Conservation (phyloP, 2,888 invertebrate genomes). For the Ischnura elegans region DNA sequence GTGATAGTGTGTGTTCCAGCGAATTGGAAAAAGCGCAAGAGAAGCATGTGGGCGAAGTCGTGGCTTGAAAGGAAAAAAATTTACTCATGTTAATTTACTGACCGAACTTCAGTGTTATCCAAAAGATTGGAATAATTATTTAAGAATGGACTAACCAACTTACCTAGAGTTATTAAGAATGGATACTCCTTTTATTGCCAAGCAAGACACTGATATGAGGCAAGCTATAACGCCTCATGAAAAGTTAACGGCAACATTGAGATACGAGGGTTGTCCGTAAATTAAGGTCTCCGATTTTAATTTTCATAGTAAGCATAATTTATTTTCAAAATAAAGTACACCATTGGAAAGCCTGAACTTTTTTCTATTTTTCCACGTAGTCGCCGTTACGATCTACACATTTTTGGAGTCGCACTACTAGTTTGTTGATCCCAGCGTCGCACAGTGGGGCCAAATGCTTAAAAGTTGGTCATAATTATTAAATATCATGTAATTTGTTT, state of each 20-base stretch:
- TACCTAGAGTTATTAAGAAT: neutral
- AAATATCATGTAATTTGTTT: no score
- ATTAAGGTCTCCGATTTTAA: no score
- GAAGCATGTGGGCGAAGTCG: neutral
- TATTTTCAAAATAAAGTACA: no score
- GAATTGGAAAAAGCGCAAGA: neutral
- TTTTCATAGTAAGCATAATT: no score
- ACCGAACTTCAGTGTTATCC: neutral
- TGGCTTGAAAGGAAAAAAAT: neutral
- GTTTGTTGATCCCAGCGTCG: no score
- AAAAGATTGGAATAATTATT: conserved; percentile 1
- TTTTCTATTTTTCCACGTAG: no score
- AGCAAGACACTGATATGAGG: neutral
- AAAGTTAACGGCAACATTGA: conserved; percentile 69
- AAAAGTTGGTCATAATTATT: no score
- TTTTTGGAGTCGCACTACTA: no score
- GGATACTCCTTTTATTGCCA: neutral
- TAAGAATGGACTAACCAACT: neutral
- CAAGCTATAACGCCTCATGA: conserved; percentile 2
- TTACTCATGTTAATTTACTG: neutral
- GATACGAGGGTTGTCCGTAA: no score
- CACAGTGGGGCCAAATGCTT: no score
- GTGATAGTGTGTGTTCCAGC: neutral
- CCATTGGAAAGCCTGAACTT: no score
- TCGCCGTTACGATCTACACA: no score